Evolutionary conservation across 2,888 invertebrate genomes (phyloP), one percentile per base, ranked within the genome.

Genomic region (Ceratothoa steindachneri): DNA sequence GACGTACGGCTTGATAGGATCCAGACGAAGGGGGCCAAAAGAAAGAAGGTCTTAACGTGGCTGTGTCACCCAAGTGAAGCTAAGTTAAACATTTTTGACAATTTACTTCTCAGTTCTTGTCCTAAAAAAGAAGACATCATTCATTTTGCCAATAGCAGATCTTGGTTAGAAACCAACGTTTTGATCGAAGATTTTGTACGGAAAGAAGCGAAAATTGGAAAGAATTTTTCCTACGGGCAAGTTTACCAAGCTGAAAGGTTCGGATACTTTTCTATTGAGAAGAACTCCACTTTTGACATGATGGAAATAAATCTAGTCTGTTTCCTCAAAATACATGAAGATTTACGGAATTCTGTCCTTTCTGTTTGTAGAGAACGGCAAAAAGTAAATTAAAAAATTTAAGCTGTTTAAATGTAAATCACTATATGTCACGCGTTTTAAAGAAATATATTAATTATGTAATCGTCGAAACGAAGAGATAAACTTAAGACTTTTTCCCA

Each of bases 21-120:
- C 24, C 52, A 66, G 1, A 41, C 22, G 9, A 69, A 65, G 24
- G 19, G 52, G 2, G n/a, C 22, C 1, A 66, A 67, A 3, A 19
- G 29, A 30, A 66, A 66, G 55, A 75, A 72, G 52, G 67, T 67
- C n/a, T 60, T 76, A 41, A 67, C 73, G 19, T 76, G 76, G 76
- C 53, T 76, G 19, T 64, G 55, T 24, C 29, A 73, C 0, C 67
- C 67, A 12, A 29, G 29, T 19, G n/a, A 31, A n/a, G 68, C 67
- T 12, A 71, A 53, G 2, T 1, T 76, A 5, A 71, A 67, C 9
- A 60, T 67, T 3, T 28, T 67, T 19, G 67, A 76, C 22, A 30
- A 60, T 3, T 19, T 55, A 15, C 27, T 67, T n/a, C n/a, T 19
- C 1, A 15, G 29, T 12, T n/a, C 41, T 19, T n/a, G 19, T 51